Evolutionary conservation across 1,140 invertebrate species (phyloP).

Genomic region (Cherax destructor): DNA sequence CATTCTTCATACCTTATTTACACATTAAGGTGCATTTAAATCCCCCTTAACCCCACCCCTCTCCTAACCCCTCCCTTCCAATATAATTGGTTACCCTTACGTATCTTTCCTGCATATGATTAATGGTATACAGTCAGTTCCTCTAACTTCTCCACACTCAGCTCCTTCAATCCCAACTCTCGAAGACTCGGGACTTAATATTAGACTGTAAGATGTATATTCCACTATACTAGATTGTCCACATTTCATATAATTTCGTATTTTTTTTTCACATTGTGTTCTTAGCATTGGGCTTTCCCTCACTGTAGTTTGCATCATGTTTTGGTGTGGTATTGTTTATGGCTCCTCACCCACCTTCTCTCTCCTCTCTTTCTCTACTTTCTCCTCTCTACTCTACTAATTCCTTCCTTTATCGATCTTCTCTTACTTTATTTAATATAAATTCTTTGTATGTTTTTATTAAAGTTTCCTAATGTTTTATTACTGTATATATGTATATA

Average conservation of each 20-base stretch:
- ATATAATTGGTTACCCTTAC: no score
- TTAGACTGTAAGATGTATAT: background rate
- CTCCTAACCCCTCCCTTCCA: no score
- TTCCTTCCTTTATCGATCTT: no score
- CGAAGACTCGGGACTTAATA: background rate
- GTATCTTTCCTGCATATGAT: background rate
- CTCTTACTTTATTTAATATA: no score
- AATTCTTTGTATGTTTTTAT: no score
- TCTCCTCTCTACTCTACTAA: no score
- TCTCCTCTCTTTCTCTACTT: background rate
- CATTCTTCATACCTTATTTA: background rate
- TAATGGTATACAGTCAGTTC: background rate
- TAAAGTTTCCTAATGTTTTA: no score
- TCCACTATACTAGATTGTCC: background rate
- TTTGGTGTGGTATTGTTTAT: background rate
- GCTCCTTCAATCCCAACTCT: background rate
- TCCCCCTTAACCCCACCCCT: no score
- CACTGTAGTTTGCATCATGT: background rate
- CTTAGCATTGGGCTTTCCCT: background rate
- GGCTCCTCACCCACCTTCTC: background rate
- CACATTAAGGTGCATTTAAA: background rate
- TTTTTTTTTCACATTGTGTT: background rate
- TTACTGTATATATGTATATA: no score
- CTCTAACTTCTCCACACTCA: background rate
- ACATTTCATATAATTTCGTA: constrained; percentile 26